These are phyloP conservation scores for Poeciliopsis occidentalis DNA, from an alignment of 2,113 vertebrate species.

Conservation along the genomic window DNA sequence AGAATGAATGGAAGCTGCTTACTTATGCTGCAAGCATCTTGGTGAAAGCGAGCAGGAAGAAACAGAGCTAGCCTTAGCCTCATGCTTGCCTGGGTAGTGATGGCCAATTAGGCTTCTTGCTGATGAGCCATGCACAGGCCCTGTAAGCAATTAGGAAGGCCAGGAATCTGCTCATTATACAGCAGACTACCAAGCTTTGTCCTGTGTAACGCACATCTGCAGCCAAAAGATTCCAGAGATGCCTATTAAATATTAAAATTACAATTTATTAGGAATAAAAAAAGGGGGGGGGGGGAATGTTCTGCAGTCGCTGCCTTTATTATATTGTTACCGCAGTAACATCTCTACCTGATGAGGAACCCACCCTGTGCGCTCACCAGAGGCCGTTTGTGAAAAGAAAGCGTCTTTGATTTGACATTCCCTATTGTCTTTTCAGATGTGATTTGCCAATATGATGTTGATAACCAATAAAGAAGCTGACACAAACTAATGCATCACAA, in stretches of 20 bases:
- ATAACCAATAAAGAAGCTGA: conserved; percentile 62
- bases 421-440: conserved; percentile 56
- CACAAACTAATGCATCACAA: conserved; percentile 58
- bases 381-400: conserved; percentile 28
- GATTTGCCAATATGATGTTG: conserved; percentile 67
- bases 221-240: conserved; percentile 53
- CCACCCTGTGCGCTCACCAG: neutral
- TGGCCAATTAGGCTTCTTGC: conserved; percentile 80
- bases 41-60: conserved; percentile 51
- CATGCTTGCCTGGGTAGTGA: conserved; percentile 75
- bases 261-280: conserved; percentile 50
- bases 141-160: conserved; percentile 74
- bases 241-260: conserved; percentile 52
- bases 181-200: conserved; percentile 54
- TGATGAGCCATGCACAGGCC: conserved; percentile 76
- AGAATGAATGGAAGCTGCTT: conserved; percentile 70
- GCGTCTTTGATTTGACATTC: conserved; percentile 59
- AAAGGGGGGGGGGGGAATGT: neutral
- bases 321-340: neutral
- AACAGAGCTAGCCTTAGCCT: conserved; percentile 65
- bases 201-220: conserved; percentile 43
- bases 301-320: conserved; percentile 18
- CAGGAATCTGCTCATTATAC: conserved; percentile 74
- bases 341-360: neutral
- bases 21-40: conserved; percentile 66